These are phyloP conservation scores for Ceryle rudis DNA, from an alignment of 2,797 vertebrate species.

Conservation along the genomic window DNA sequence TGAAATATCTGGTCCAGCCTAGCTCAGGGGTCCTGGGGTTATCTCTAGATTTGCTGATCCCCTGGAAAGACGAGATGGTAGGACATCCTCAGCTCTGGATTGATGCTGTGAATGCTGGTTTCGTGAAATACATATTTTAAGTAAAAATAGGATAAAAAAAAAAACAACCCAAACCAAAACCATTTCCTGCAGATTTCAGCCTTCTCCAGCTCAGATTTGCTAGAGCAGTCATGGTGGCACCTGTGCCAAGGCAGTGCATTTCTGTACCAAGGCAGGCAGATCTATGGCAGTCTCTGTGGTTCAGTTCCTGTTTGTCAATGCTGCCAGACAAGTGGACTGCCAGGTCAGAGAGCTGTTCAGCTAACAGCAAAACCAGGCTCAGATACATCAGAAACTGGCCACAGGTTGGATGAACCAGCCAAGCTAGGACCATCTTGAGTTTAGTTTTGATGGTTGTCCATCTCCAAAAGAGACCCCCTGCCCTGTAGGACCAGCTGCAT, in stretches of 20 bases:
- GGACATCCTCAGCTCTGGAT: neutral
- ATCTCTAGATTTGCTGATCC: neutral
- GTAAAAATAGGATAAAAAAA: neutral
- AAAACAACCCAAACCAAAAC: too few species aligned
- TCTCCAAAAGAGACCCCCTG: neutral
- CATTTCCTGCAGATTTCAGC: neutral
- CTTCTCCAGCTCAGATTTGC: neutral
- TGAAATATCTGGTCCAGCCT: neutral
- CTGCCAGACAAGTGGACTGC: neutral
- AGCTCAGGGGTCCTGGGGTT: neutral
- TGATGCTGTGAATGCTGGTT: neutral
- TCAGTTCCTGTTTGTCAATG: neutral
- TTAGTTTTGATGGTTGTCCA: neutral
- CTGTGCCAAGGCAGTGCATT: fast-evolving
- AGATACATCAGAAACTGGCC: neutral
- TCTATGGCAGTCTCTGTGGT: neutral
- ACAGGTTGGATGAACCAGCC: neutral
- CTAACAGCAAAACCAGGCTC: neutral
- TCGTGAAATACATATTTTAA: neutral
- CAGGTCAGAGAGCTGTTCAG: too few species aligned
- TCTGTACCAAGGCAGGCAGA: neutral
- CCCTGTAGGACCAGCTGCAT: fast-evolving
- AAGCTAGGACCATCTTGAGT: neutral
- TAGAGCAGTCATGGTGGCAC: neutral
- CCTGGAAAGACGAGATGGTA: neutral